Evolutionary conservation across 35 echinoderm and acorn worm species (phyloP).

Genomic region (Apostichopus japonicus): DNA sequence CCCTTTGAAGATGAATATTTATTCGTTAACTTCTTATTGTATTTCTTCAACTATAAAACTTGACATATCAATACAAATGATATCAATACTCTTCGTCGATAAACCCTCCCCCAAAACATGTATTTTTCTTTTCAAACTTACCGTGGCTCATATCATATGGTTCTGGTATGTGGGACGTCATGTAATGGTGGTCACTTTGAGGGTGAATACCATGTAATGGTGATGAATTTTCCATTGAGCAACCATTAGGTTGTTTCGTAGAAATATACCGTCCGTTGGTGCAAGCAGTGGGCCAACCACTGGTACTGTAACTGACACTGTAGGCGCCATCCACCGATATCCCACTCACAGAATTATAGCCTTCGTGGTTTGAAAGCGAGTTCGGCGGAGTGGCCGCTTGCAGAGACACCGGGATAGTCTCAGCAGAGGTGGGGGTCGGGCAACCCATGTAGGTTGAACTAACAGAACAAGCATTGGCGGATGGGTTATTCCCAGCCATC

Average conservation of each 20-base stretch:
- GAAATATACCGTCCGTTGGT: slow-evolving; percentile 46
- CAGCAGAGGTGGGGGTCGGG: slow-evolving; percentile 30
- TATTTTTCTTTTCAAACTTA: slow-evolving; percentile 7
- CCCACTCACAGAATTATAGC: slow-evolving; percentile 48
- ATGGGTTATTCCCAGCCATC: slow-evolving; percentile 44
- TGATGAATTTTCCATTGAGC: slow-evolving; percentile 44
- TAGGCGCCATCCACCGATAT: slow-evolving; percentile 48
- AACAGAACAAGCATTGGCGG: slow-evolving; percentile 71
- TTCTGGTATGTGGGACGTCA: slow-evolving; percentile 43
- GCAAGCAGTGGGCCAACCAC: slow-evolving; percentile 41
- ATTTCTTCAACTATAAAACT: too few relatives aligned
- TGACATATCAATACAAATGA: too few relatives aligned
- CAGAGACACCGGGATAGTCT: slow-evolving; percentile 48
- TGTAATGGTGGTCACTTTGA: slow-evolving; percentile 55
- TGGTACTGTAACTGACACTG: slow-evolving; percentile 46
- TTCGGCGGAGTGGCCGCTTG: slow-evolving; percentile 26
- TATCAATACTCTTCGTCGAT: neutral
- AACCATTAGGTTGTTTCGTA: slow-evolving; percentile 20
- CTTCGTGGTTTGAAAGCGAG: slow-evolving; percentile 48
- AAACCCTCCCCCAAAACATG: neutral
- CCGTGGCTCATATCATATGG: slow-evolving; percentile 45
- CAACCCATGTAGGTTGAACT: slow-evolving; percentile 59
- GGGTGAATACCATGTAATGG: slow-evolving; percentile 57
- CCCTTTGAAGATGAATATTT: too few relatives aligned
- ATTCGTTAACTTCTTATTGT: too few relatives aligned